Conservation (phyloP, 2,113 vertebrate species). For the Phaetusa simplex region DNA sequence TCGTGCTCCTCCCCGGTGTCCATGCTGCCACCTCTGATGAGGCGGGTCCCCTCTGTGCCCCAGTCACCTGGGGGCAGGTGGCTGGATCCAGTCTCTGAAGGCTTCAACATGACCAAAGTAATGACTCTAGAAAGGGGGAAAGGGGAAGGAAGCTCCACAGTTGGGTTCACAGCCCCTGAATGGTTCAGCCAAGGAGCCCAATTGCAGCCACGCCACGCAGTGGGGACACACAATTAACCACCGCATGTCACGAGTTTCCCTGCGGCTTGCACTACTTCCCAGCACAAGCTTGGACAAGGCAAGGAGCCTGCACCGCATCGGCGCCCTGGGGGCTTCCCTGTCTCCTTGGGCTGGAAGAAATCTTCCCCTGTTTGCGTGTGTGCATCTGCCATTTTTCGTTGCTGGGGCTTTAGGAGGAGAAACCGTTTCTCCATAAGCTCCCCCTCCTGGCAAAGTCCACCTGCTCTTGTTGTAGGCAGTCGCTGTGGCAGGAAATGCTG, state of each 20-base stretch:
- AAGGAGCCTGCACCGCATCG: not conserved
- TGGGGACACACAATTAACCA: not conserved
- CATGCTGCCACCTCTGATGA: not conserved
- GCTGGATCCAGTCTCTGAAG: constrained; percentile 15
- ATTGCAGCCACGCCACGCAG: not conserved
- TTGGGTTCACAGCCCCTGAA: not conserved
- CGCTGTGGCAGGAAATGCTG: constrained; percentile 39
- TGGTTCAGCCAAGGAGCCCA: not conserved
- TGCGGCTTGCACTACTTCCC: not conserved
- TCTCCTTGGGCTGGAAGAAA: not conserved
- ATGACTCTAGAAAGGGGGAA: constrained; percentile 5
- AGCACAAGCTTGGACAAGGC: not conserved
- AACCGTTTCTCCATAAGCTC: not conserved
- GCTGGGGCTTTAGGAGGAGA: not conserved
- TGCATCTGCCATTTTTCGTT: not conserved
- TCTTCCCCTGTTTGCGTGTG: not conserved
- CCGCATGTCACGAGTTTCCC: not conserved
- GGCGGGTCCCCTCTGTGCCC: not conserved
- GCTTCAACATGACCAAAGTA: constrained; percentile 62
- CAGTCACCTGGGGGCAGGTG: not conserved
- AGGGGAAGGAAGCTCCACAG: not conserved
- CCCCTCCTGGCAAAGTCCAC: constrained; percentile 15
- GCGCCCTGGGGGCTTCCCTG: not conserved
- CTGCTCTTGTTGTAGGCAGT: not conserved
- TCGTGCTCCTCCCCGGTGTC: not conserved